Percentiles rank a stretch among this genome's conserved stretches.
These are phyloP conservation scores for Dinoponera quadriceps DNA, from an alignment of 1,140 invertebrate genomes.

Conservation along the genomic window DNA sequence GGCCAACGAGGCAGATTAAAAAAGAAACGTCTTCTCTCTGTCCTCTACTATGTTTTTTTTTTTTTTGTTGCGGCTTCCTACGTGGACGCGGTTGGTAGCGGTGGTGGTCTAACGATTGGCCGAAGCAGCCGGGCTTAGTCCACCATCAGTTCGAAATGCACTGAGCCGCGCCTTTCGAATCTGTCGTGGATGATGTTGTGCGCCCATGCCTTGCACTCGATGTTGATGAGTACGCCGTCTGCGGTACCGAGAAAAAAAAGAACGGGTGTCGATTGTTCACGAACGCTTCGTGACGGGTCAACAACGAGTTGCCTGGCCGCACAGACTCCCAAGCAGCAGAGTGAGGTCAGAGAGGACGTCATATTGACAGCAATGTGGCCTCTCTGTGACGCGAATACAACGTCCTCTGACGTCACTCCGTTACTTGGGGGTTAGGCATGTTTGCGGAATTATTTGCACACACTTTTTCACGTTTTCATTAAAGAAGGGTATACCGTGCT, in stretches of 20 bases:
- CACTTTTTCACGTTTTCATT: too few species aligned
- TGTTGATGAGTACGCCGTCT: constrained; percentile 96
- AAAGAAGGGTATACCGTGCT: too few species aligned
- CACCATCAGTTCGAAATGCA: constrained; percentile 98
- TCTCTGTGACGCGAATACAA: too few species aligned
- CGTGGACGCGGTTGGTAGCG: constrained; percentile 74
- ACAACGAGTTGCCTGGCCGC: too few species aligned
- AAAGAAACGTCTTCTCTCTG: constrained; percentile 71
- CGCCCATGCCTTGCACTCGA: constrained; percentile 98
- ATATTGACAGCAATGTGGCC: too few species aligned
- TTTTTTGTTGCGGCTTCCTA: constrained; percentile 51
- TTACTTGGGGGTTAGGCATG: too few species aligned
- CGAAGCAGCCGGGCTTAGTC: constrained; percentile 88
- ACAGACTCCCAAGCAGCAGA: too few species aligned
- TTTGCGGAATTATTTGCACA: too few species aligned
- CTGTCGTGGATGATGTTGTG: constrained; percentile 96
- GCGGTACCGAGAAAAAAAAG: constrained; percentile 57
- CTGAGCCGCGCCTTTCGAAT: constrained; percentile 94
- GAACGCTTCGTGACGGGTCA: too few species aligned
- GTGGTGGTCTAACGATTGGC: constrained; percentile 71
- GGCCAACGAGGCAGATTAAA: constrained; percentile 69
- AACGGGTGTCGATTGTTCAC: background rate
- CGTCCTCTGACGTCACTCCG: too few species aligned
- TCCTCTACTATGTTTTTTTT: constrained; percentile 25
- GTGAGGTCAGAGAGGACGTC: too few species aligned